A percentile compares a stretch with the other conserved stretches of the same genome.
These are phyloP conservation scores for Cheilinus undulatus DNA, from an alignment of 2,113 vertebrate species.

Conservation along the genomic window DNA sequence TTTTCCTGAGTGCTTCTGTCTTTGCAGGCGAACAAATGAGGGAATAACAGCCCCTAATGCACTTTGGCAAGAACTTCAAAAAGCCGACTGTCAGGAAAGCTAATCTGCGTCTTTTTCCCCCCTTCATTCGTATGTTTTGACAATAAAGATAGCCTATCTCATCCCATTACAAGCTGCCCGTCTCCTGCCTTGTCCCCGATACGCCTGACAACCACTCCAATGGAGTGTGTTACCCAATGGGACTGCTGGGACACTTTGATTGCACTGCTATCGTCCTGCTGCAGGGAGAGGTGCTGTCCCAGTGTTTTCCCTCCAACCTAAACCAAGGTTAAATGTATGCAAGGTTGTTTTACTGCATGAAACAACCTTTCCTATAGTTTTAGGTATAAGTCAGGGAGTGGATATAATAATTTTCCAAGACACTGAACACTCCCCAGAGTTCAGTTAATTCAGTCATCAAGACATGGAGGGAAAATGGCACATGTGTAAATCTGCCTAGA, in stretches of 20 bases:
- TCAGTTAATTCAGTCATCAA: too few relatives aligned
- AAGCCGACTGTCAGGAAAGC: slow-evolving; percentile 79
- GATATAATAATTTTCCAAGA: too few relatives aligned
- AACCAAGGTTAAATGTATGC: slow-evolving; percentile 5
- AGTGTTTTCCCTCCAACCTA: slow-evolving; percentile 25
- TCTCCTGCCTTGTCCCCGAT: slow-evolving; percentile 78
- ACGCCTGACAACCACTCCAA: slow-evolving; percentile 67
- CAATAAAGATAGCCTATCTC: slow-evolving; percentile 87
- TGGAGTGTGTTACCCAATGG: slow-evolving; percentile 53
- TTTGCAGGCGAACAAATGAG: slow-evolving; percentile 72
- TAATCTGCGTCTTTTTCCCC: slow-evolving; percentile 79
- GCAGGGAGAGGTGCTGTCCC: slow-evolving; percentile 16
- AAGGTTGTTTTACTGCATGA: too few relatives aligned
- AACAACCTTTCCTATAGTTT: too few relatives aligned
- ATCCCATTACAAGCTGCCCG: slow-evolving; percentile 78
- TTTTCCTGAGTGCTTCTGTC: slow-evolving; percentile 82
- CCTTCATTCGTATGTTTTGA: slow-evolving; percentile 87
- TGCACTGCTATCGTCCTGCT: slow-evolving; percentile 42
- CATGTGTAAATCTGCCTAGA: too few relatives aligned
- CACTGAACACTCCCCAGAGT: too few relatives aligned
- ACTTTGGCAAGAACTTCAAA: slow-evolving; percentile 87
- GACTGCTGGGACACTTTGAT: slow-evolving; percentile 60
- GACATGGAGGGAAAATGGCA: too few relatives aligned
- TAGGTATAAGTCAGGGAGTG: too few relatives aligned
- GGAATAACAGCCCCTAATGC: slow-evolving; percentile 83